Evolutionary conservation across 2,888 invertebrate species (phyloP), one percentile per base, ranked within the genome.

Genomic region (Calliphora vomitoria): DNA sequence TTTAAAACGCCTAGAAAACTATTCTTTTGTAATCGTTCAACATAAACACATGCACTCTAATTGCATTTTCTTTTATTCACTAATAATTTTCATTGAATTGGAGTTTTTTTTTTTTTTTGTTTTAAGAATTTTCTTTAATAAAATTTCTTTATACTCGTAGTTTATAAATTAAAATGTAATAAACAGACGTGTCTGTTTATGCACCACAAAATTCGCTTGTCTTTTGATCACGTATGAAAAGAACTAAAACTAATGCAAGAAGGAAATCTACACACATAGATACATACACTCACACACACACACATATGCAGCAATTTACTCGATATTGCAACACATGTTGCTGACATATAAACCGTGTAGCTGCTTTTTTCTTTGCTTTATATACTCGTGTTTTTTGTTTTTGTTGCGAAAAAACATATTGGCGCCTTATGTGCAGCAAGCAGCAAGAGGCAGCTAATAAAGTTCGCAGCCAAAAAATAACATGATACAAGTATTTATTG

Each of bases 281-380:
- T n/a, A 55, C 5, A 20, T 3, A 18, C 10, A 47, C n/a, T n/a
- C 4, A 38, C 3, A 35, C 11, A 18, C 3, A 31, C 6, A 44
- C 25, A 18, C 44, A 25, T 31, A 66, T 55, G 44, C 50, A 44
- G 60, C 69, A 76, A 83, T 72, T 76, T 83, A 55, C 11, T 64
- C 62, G 25, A 76, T 81, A 85, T 69, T 62, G 81, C 71, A 81
- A 74, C 87, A 87, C 76, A 87, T 87, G 84, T 76, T 80, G 81
- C 76, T 85, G 81, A 84, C 87, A 66, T 80, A 64, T 64, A 84
- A 75, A 71, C 47, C 75, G 62, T 80, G 71, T 81, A 82, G 75
- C 69, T 50, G 41, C 38, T 68, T 58, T 50, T 75, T 50, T 44
- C 35, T 2, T 47, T 38, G 11, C 15, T 71, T 71, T 38, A 4